Conservation (phyloP, 2,113 vertebrate genomes). For the Geococcyx californianus region DNA sequence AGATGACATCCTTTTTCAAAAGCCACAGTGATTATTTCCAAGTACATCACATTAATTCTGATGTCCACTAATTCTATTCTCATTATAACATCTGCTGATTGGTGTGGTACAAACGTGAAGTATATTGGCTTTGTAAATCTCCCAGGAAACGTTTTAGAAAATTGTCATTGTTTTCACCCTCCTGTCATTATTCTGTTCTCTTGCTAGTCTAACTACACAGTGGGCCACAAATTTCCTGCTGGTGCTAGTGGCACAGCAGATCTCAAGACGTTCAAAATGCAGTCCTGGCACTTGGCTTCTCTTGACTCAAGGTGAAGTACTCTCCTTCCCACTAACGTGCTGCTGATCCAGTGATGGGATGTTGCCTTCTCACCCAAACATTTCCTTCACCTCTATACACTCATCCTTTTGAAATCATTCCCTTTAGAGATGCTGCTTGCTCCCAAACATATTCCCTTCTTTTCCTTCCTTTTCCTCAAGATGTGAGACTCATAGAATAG, state of each 20-base stretch:
- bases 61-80: neutral
- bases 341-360: neutral
- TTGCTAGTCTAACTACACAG: neutral
- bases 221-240: neutral
- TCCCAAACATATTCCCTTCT: neutral
- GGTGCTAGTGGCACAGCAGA: neutral
- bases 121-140: neutral
- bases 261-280: neutral
- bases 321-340: neutral
- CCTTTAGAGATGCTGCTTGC: neutral
- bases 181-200: neutral
- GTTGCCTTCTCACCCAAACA: neutral
- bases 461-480: neutral
- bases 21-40: neutral
- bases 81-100: neutral
- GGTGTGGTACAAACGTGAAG: neutral
- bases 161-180: neutral
- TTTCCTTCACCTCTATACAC: neutral
- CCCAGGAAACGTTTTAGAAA: neutral
- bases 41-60: neutral
- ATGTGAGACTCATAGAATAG: neutral
- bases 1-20: neutral
- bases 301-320: neutral
- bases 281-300: neutral
- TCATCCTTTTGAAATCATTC: neutral